A percentile compares a stretch with the other conserved stretches of the same genome.
Evolutionary conservation across 2,113 vertebrate genomes (phyloP).

Genomic region (Boleophthalmus pectinirostris): DNA sequence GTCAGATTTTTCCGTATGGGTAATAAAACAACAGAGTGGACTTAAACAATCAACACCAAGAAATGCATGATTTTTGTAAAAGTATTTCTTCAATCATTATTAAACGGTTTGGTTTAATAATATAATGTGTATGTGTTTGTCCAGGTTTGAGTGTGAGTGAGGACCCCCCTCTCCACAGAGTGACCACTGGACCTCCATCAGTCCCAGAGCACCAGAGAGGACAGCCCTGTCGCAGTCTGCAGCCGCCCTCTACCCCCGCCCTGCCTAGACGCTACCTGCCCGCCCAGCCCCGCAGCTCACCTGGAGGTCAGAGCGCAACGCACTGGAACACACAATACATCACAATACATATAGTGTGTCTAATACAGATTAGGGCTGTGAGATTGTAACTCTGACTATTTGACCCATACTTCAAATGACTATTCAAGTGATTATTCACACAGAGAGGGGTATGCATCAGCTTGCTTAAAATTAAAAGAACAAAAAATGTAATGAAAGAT

Average conservation of each 20-base stretch:
- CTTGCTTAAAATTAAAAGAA: too few relatives aligned
- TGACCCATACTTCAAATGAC: too few relatives aligned
- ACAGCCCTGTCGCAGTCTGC: conserved; percentile 58
- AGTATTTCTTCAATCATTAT: background rate
- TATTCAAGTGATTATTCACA: too few relatives aligned
- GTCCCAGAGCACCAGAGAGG: conserved; percentile 53
- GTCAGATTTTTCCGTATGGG: too few relatives aligned
- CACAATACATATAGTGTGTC: too few relatives aligned
- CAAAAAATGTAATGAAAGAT: too few relatives aligned
- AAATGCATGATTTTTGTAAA: too few relatives aligned
- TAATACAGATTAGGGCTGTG: too few relatives aligned
- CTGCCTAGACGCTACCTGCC: conserved; percentile 71
- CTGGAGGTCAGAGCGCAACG: conserved; percentile 54
- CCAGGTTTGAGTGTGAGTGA: conserved; percentile 65
- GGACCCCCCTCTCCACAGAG: conserved; percentile 66
- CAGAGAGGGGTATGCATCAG: too few relatives aligned
- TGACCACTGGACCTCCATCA: conserved; percentile 27
- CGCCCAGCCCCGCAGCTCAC: conserved; percentile 67
- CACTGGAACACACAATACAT: background rate
- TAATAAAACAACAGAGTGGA: too few relatives aligned
- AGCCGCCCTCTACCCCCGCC: conserved; percentile 69
- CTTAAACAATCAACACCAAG: too few relatives aligned
- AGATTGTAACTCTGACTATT: too few relatives aligned
- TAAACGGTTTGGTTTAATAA: background rate
- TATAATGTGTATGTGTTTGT: conserved; percentile 11